phyloP scores from a whole-genome alignment of 1,140 invertebrate genomes.

The Drosophila nikananu region DNA sequence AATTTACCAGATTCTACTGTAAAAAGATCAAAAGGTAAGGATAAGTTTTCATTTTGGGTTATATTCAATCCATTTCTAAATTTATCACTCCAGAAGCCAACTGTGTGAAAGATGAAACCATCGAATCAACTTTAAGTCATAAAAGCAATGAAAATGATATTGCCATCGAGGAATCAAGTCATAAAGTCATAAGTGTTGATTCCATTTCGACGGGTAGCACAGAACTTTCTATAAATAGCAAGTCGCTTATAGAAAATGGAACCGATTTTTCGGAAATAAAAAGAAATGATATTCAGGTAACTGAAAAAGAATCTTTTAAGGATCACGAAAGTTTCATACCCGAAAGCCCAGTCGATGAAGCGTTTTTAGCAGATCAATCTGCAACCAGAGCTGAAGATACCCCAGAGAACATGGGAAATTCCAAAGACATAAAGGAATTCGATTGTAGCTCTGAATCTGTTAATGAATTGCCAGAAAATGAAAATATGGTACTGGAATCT shows the following conservation, averaged over 20 bases:
- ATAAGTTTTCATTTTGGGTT: not conserved
- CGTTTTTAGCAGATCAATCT: not conserved
- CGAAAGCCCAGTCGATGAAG: no score
- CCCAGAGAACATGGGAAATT: not conserved
- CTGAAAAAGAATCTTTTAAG: not conserved
- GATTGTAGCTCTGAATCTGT: no score
- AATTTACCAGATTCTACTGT: not conserved
- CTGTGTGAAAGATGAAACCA: not conserved
- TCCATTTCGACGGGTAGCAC: not conserved
- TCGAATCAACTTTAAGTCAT: not conserved
- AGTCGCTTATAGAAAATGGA: not conserved
- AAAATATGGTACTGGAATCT: not conserved
- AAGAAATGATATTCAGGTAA: not conserved
- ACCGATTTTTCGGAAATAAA: no score
- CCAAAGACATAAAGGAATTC: no score
- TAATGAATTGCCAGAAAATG: no score
- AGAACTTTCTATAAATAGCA: no score
- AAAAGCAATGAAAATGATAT: not conserved
- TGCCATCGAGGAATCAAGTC: not conserved
- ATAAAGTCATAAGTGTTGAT: not conserved
- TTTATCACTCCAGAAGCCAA: not conserved
- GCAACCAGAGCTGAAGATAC: not conserved
- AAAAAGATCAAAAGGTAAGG: not conserved
- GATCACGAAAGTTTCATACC: not conserved
- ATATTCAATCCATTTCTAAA: not conserved